Evolutionary conservation across 2,888 invertebrate genomes (phyloP).

Genomic region (Pandemis cinnamomeana): DNA sequence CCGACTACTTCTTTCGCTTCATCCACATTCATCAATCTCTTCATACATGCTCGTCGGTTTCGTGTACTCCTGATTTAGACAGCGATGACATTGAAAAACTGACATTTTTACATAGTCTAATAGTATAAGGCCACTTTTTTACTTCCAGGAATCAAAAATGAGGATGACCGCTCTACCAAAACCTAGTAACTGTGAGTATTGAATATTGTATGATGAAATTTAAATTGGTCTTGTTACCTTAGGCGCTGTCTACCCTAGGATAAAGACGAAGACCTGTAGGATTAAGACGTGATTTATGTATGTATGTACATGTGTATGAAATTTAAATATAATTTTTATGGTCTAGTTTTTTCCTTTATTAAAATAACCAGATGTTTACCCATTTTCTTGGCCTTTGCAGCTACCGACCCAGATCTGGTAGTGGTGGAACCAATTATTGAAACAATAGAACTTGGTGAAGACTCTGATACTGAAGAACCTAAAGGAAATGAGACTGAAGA

Average conservation of each 20-base stretch:
- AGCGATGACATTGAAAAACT: too few relatives aligned
- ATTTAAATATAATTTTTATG: too few relatives aligned
- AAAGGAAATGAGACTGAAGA: constrained; percentile 36
- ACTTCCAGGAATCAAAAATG: constrained; percentile 51
- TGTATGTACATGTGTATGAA: too few relatives aligned
- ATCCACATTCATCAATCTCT: too few relatives aligned
- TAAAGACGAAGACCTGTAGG: too few relatives aligned
- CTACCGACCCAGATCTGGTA: constrained; percentile 59
- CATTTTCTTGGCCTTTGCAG: constrained; percentile 49
- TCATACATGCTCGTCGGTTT: too few relatives aligned
- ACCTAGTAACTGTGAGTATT: constrained; percentile 44
- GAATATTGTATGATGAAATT: not conserved
- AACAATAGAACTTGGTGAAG: constrained; percentile 62
- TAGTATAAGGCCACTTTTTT: not conserved
- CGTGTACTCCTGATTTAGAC: too few relatives aligned
- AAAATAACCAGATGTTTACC: not conserved
- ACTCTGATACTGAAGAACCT: constrained; percentile 54
- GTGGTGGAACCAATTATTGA: constrained; percentile 68
- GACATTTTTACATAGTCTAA: too few relatives aligned
- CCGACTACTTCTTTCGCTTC: too few relatives aligned
- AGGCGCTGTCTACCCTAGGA: too few relatives aligned
- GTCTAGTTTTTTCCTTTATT: too few relatives aligned
- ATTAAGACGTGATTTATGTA: too few relatives aligned
- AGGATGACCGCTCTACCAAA: constrained; percentile 43
- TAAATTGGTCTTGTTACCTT: not conserved